Evolutionary conservation across 2,113 vertebrate species (phyloP), one percentile per base, ranked within the genome.

Genomic region (Lophius piscatorius): DNA sequence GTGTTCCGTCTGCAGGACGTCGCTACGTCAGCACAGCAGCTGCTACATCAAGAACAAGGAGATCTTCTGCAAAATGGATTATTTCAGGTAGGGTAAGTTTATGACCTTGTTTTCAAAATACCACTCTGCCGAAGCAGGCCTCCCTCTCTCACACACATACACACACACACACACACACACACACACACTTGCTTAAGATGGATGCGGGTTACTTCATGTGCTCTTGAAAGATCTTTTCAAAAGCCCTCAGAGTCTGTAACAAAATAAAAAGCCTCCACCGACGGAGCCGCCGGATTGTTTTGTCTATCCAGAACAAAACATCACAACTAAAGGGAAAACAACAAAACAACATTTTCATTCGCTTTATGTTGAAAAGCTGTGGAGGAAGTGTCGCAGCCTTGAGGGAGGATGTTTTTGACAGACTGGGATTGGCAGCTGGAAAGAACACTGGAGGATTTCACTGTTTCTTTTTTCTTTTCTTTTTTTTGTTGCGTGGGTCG

Each of bases 1-100:
- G 88, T 99, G 97, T 58, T 98, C 96, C 0, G 97, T 98, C 41
- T 99, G 96, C 88, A 93, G 96, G 74, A 94, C 95, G 31, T 96
- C 97, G 34, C 88, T 99, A 66, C 93, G 95, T 77, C 95, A 96
- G 82, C 96, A 98, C 90, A 95, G 90, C 93, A 99, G 96, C 93
- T 99, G 97, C 92, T 99, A 99, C 92, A 96, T 99, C 86, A 98
- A 98, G 90, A 98, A 99, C 90, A 97, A 98, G 85, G 96, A 98
- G 88, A 96, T 98, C 89, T 99, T 96, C 92, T 99, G 97, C 89
- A 99, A 99, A 92, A 93, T 97, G 94, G 97, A 99, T 93, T 98
- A 98, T 90, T 99, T 98, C 96, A 99, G 97, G 97, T 98, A 95
- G 91, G 93, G 84, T 91, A 91, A 91, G 90, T 93, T 88, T 91